Evolutionary conservation across 2,888 invertebrate genomes (phyloP).

Genomic region (Malachius bipustulatus): DNA sequence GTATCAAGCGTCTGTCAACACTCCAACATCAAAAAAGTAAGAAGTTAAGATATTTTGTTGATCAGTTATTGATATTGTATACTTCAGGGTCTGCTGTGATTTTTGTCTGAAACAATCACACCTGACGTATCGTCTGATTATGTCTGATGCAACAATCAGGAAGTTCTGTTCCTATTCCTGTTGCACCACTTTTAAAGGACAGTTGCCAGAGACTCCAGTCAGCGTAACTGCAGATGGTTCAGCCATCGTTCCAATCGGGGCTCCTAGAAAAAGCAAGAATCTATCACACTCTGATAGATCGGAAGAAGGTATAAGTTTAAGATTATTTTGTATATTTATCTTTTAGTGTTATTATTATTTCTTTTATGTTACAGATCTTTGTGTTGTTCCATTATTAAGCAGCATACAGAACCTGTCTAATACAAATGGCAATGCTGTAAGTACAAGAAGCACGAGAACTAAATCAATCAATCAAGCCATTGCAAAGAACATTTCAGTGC

Average conservation of each 20-base stretch:
- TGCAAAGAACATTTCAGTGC: too few species aligned
- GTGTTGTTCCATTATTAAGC: conserved; percentile 66
- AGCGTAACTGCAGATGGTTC: conserved; percentile 26
- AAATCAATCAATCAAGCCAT: conserved; percentile 27
- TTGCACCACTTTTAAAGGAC: conserved; percentile 66
- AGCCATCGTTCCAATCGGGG: conserved; percentile 35
- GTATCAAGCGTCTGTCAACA: conserved; percentile 67
- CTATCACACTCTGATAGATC: conserved; percentile 58
- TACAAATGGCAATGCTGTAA: conserved; percentile 19
- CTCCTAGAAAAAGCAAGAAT: conserved; percentile 39
- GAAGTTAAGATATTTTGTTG: too few species aligned
- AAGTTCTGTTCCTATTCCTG: conserved; percentile 77
- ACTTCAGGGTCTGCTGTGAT: conserved; percentile 59
- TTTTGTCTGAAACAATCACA: conserved; percentile 56
- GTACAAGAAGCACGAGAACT: conserved; percentile 23
- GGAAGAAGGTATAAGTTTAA: conserved; percentile 29
- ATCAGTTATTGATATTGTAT: too few species aligned
- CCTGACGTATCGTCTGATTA: conserved; percentile 71
- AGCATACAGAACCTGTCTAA: conserved; percentile 56
- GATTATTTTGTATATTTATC: too few species aligned
- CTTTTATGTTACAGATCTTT: too few species aligned
- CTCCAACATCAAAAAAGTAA: conserved; percentile 56
- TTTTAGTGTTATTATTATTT: too few species aligned
- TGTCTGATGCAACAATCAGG: conserved; percentile 73
- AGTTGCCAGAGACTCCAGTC: conserved; percentile 45